Conservation (phyloP, 2,113 vertebrate species). For the Notarius lentiginosus region DNA sequence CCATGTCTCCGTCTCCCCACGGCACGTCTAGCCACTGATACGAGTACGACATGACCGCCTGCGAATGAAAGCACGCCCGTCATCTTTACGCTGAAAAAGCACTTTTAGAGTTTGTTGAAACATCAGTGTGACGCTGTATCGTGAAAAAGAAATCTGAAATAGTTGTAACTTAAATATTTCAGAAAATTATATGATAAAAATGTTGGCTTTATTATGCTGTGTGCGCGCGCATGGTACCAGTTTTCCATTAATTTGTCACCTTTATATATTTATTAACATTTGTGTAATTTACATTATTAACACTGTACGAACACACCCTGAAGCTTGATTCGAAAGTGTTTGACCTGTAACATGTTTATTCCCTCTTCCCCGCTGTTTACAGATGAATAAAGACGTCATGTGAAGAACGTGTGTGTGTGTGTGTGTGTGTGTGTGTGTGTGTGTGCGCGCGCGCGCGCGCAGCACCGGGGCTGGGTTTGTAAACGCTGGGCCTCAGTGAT, state of each 20-base stretch:
- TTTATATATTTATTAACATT: background rate
- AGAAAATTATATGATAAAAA: background rate
- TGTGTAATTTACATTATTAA: background rate
- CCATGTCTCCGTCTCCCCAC: slow-evolving; percentile 92
- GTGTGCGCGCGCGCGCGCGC: too few species aligned
- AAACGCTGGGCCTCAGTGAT: background rate
- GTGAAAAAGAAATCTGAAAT: background rate
- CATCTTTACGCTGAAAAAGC: slow-evolving; percentile 22
- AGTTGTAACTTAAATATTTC: background rate
- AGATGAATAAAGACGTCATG: too few species aligned
- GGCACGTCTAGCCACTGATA: slow-evolving; percentile 85
- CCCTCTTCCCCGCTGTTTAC: background rate
- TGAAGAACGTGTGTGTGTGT: background rate
- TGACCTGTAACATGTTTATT: background rate
- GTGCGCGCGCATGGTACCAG: background rate
- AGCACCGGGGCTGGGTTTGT: background rate
- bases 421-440: too few species aligned
- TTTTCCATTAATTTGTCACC: background rate
- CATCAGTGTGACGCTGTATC: background rate
- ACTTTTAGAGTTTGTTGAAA: background rate
- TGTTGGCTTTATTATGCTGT: background rate
- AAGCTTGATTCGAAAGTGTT: background rate
- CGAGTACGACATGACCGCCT: slow-evolving; percentile 76
- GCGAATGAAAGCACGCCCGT: slow-evolving; percentile 57
- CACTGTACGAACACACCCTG: background rate